Percentiles rank a stretch among this genome's conserved stretches.
phyloP scores from a whole-genome alignment of 2,888 invertebrate species.

The Drosophila infuscata region DNA sequence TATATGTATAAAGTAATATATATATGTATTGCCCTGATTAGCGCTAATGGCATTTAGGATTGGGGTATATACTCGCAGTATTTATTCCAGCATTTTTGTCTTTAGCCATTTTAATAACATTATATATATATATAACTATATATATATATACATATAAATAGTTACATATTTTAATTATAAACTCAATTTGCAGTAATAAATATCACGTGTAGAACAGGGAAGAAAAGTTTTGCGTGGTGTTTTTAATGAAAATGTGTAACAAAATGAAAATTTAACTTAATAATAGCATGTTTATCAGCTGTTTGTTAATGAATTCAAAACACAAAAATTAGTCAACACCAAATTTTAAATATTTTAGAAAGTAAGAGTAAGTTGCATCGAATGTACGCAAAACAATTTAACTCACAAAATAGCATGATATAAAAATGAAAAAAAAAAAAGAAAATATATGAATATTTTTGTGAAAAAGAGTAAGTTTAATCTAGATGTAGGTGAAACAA shows the following conservation, averaged over 20 bases:
- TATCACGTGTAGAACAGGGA: background rate
- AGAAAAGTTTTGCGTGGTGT: background rate
- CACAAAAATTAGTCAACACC: background rate
- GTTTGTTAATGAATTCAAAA: background rate
- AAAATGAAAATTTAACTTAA: background rate
- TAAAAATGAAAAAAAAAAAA: background rate
- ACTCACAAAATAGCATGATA: background rate
- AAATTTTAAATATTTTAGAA: background rate
- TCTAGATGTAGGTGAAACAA: constrained; percentile 3
- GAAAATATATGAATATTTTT: background rate
- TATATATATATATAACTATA: too few relatives aligned
- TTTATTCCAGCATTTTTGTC: too few relatives aligned
- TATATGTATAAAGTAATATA: too few relatives aligned
- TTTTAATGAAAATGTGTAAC: background rate
- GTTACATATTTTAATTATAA: background rate
- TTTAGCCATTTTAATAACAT: too few relatives aligned
- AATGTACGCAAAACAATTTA: background rate
- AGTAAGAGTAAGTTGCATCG: background rate
- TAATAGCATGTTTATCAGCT: background rate
- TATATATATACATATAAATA: background rate
- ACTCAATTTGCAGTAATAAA: background rate
- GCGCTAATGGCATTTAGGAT: too few relatives aligned
- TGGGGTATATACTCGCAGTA: too few relatives aligned
- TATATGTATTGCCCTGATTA: too few relatives aligned
- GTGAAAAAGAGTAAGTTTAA: background rate